Base-by-base conservation (phyloP, 2,888 invertebrate species). In the Reticulitermes lucifugus region DNA sequence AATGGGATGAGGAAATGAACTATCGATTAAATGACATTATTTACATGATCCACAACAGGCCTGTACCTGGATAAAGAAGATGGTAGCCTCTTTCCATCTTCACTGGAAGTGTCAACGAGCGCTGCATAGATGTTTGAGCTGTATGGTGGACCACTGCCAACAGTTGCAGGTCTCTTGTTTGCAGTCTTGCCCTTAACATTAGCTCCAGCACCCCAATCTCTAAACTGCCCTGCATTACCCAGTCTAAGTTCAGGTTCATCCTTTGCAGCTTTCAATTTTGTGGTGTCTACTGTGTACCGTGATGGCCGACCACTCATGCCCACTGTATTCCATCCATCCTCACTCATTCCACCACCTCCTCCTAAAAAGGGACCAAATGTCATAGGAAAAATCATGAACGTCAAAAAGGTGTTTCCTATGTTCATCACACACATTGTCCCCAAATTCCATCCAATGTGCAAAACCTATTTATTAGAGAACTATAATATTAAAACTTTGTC, bases 111-210 rank as follows among this genome's bases (percentile, higher is more conserved):
- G 84, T 92, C 93, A 86, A 35, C 35, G 4, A 93, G 89, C 29
- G 90, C 89, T 35, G 92, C 90, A 87, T 90, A 93, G 89, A 92
- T 92, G 87, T 93, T 93, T 77, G 90, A 91, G 81, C 46, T 60
- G 14, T 35, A 65, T 1, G 71, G 35, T 14, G 35, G n/a, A 21
- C 18, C 43, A 46, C 25, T 35, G 9, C 25, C 51, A 18, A 14
- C n/a, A 18, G 51, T 29, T n/a, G 55, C 29, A 29, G 83, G 73
- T 29, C 73, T 81, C 77, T 46, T 77, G 46, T 10, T 70, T 5
- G n/a, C 22, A n/a, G 70, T 70, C n/a, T 83, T 73, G 12, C 85
- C 77, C 46, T 65, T 73, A 5, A 55, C 77, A 12, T 85, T 85
- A 9, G 86, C 86, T 7, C 87, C 87, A 18, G 41, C 46, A 10